A percentile compares a stretch with the other conserved stretches of the same genome.
Evolutionary conservation across 2,888 invertebrate genomes (phyloP).

Genomic region (Morinoia aosen): DNA sequence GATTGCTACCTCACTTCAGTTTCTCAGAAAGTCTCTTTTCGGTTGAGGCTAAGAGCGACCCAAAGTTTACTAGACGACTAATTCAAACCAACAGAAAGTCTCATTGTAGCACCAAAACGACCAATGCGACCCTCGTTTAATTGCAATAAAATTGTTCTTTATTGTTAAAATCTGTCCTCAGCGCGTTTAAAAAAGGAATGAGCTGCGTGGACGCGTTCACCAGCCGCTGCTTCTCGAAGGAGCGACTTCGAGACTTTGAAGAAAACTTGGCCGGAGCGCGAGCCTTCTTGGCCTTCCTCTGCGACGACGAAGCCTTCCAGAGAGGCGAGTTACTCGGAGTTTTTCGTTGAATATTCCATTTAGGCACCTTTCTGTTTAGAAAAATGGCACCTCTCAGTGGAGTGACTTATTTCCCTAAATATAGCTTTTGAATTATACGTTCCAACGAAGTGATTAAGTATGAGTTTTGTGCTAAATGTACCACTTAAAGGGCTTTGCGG

Average conservation of each 20-base stretch:
- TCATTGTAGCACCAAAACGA: no score
- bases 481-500: no score
- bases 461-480: no score
- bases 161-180: neutral
- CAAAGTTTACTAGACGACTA: no score
- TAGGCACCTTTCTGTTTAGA: neutral
- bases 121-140: no score
- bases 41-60: no score
- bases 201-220: constrained; percentile 70
- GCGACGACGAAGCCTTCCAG: constrained; percentile 70
- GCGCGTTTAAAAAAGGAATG: constrained; percentile 69
- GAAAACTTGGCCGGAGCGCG: constrained; percentile 70
- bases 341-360: neutral
- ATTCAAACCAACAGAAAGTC: no score
- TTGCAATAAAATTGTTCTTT: neutral
- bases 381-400: no score
- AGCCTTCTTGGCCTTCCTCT: constrained; percentile 70
- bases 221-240: constrained; percentile 68
- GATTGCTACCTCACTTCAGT: no score
- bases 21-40: no score
- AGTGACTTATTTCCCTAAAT: no score
- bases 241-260: constrained; percentile 68
- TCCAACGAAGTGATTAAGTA: constrained; percentile 69
- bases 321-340: constrained; percentile 67
- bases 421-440: no score